Conservation (phyloP, 2,797 vertebrate genomes). For the Myotis pilosus region DNA sequence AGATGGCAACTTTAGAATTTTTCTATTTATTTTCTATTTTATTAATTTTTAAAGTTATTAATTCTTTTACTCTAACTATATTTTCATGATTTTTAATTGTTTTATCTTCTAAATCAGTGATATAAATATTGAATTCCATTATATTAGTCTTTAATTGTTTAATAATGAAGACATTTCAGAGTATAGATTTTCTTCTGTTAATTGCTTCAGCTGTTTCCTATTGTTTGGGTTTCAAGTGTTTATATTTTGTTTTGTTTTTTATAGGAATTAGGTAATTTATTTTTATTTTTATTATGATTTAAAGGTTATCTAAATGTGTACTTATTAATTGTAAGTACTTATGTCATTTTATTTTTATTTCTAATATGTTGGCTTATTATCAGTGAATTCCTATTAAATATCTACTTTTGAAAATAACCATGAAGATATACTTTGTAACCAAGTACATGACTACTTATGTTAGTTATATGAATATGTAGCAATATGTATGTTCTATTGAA, state of each 20-base stretch:
- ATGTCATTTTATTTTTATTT: background rate
- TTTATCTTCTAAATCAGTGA: background rate
- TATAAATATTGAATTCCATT: background rate
- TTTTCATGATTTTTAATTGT: background rate
- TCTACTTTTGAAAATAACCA: background rate
- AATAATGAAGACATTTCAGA: background rate
- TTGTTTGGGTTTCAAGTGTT: background rate
- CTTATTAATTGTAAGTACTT: background rate
- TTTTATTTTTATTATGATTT: background rate
- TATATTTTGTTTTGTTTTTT: background rate
- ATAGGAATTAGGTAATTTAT: background rate
- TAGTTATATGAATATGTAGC: background rate
- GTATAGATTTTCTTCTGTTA: background rate
- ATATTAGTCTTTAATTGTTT: background rate
- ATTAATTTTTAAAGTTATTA: background rate
- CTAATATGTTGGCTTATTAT: background rate
- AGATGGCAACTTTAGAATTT: conserved; percentile 14
- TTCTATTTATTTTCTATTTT: background rate
- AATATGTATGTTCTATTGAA: background rate
- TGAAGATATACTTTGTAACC: background rate
- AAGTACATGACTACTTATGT: background rate
- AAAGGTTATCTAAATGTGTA: background rate
- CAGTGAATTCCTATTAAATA: background rate
- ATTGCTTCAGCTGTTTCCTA: background rate
- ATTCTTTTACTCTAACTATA: background rate